A percentile compares a stretch with the other conserved stretches of the same genome.
Evolutionary conservation across 2,888 invertebrate species (phyloP).

Genomic region (Phengaris arion): DNA sequence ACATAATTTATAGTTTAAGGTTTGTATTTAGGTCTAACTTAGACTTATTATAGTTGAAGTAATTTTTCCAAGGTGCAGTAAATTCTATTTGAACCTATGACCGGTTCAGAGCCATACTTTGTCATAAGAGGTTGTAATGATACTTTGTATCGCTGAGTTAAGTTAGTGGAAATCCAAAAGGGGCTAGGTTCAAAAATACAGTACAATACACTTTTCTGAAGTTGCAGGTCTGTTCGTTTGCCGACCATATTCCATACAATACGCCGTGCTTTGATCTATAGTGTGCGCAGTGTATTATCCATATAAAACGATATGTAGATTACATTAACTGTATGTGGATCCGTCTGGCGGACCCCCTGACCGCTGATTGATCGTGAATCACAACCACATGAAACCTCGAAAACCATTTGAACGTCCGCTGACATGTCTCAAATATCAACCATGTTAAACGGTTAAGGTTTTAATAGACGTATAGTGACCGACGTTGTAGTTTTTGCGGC

Average conservation of each 20-base stretch:
- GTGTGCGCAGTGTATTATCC: neutral
- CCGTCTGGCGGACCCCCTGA: slow-evolving; percentile 32
- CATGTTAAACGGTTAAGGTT: neutral
- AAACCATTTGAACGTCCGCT: slow-evolving; percentile 19
- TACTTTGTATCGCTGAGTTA: too few species aligned
- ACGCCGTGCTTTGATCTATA: neutral
- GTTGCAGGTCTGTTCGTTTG: neutral
- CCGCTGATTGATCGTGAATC: slow-evolving; percentile 42
- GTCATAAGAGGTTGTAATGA: too few species aligned
- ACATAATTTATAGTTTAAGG: neutral
- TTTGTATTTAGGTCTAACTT: neutral
- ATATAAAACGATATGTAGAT: slow-evolving; percentile 29
- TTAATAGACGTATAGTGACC: too few species aligned
- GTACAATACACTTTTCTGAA: too few species aligned
- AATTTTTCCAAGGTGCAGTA: too few species aligned
- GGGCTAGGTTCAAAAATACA: too few species aligned
- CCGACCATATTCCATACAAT: neutral
- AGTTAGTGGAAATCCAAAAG: too few species aligned
- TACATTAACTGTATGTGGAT: slow-evolving; percentile 36
- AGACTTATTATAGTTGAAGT: too few species aligned
- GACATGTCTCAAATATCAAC: slow-evolving; percentile 1
- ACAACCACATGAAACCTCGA: slow-evolving; percentile 37
- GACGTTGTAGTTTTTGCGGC: too few species aligned
- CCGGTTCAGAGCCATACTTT: too few species aligned
- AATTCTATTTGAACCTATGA: too few species aligned